Base-by-base conservation (phyloP, 2,113 vertebrate genomes). In the Charadrius vociferus region DNA sequence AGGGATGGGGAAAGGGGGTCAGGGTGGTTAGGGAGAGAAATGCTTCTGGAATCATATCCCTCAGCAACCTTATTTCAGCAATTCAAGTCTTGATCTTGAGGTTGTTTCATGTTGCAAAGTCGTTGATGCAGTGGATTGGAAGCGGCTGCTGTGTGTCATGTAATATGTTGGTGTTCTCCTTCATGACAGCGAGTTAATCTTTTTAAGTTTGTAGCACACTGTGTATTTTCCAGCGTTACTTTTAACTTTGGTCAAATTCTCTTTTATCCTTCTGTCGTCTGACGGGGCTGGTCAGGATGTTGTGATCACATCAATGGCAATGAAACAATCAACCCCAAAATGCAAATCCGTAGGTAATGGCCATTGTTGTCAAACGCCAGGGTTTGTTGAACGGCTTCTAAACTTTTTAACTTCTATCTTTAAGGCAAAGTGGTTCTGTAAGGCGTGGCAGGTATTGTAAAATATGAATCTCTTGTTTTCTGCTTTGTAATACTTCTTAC, bases 401-500 rank as follows among this genome's bases (percentile, higher is more conserved):
- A 96, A 65, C 66, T 9, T 49, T 37, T 30, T 6, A 24, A 36
- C 61, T 92, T 71, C 34, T 84, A 0, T 68, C 58, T 53, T 86
- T 24, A 87, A 94, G 70, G 68, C 81, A 63, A 50, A 94, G 73
- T 36, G 14, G 59, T 61, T 84, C 39, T 32, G 0, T 87, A n/a
- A 86, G 66, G 34, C 43, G 3, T 21, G 56, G 66, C 15, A n/a
- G 66, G 50, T 92, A 49, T 9, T 62, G 77, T 96, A 43, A 95
- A 94, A 86, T 74, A 61, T 88, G 58, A 41, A 61, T 84, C 26
- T 93, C 55, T 74, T 86, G 68, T 93, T 85, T 85, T 84, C 37
- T 94, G 59, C 95, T 96, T 88, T 39, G 9, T 95, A 79, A 95
- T 73, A 27, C 74, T 77, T 63, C 96, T 92, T 95, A 79, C 93